These are phyloP conservation scores for Fabriciana adippe DNA, from an alignment of 2,888 invertebrate species.

Conservation along the genomic window DNA sequence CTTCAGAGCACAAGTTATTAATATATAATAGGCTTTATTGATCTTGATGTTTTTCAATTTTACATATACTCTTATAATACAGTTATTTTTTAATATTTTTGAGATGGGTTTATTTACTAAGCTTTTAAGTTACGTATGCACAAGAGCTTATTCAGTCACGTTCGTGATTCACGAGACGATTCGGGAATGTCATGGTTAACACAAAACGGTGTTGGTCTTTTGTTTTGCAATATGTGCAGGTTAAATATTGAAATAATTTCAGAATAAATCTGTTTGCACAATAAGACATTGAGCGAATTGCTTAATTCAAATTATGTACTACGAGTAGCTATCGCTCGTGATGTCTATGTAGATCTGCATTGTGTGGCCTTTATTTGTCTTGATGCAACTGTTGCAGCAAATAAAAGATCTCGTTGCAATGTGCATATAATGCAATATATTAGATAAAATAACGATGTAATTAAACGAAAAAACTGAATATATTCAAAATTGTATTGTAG, in stretches of 20 bases:
- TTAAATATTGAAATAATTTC: conserved; percentile 50
- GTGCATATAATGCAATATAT: background rate
- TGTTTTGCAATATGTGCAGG: conserved; percentile 58
- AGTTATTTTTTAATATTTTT: no score
- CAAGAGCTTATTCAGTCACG: conserved; percentile 60
- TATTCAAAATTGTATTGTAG: no score
- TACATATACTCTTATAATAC: no score
- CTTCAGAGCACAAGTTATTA: background rate
- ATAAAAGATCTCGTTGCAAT: background rate
- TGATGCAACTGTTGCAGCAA: background rate
- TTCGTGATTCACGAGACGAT: conserved; percentile 72
- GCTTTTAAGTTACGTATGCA: conserved; percentile 22
- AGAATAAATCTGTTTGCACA: conserved; percentile 49
- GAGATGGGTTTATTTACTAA: background rate
- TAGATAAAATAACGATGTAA: no score
- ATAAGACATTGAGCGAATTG: conserved; percentile 47
- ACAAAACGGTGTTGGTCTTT: conserved; percentile 48
- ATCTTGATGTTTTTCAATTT: no score
- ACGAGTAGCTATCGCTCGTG: conserved; percentile 19
- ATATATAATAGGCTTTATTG: no score
- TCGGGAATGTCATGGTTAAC: conserved; percentile 79
- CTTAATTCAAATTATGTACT: conserved; percentile 32
- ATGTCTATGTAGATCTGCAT: conserved; percentile 14
- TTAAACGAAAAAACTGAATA: no score
- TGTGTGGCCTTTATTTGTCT: background rate